Evolutionary conservation across 2,797 vertebrate genomes (phyloP), one percentile per base, ranked within the genome.

Genomic region (Enteromius thamalakanensis): DNA sequence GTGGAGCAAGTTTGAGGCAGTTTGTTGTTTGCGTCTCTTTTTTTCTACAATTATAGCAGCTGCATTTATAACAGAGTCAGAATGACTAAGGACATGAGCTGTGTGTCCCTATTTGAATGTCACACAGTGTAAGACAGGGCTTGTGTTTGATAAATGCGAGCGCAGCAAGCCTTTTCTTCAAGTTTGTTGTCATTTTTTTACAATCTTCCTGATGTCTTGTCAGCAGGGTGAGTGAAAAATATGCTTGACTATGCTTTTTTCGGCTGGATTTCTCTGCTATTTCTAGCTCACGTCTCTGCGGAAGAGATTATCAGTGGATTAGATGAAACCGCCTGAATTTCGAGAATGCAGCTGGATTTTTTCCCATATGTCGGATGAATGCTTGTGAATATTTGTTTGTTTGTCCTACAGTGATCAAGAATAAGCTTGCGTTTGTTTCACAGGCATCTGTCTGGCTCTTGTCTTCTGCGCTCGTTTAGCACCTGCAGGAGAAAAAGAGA

Each of bases 251-350:
- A 53, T 37, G 74, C 77, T 90, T 87, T 87, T 68, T 89, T 87
- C 83, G 78, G 4, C 1, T 78, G 80, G 45, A 80, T 85, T 86
- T 74, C 60, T 70, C 23, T 75, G n/a, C 80, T 65, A 82, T 68
- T 86, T 84, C 60, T 70, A 75, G 86, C 76, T 84, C 72, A 19
- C 80, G 86, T 84, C 86, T 89, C 76, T 42, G 74, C 42, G 82
- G 80, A 90, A 68, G 76, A 80, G 82, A 92, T 92, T 90, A 89
- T 89, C 65, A 87, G 86, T 76, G 88, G 90, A 92, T 92, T 90
- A 87, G 92, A 93, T 23, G 89, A 90, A 75, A 78, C 60, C 49
- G 79, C 26, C 70, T 58, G 60, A 70, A 72, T 79, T 68, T 72
- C n/a, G 68, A 71, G 79, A n/a, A 4, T 12, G 47, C 67, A 77